Evolutionary conservation across 2,113 vertebrate genomes (phyloP), one percentile per base, ranked within the genome.

Genomic region (Romanogobio albipinnatus): DNA sequence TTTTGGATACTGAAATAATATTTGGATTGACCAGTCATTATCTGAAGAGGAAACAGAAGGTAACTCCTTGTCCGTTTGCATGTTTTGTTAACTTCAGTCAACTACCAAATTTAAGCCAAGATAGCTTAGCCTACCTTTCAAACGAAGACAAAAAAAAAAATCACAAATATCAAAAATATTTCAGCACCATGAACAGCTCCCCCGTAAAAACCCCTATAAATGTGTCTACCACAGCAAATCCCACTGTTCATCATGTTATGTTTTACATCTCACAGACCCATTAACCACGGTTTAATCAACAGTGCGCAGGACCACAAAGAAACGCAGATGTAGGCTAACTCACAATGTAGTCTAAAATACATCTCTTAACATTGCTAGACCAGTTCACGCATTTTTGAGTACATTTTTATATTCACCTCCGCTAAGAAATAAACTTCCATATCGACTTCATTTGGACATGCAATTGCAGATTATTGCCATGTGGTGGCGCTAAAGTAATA

Each of bases 21-120:
- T 94, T 96, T 90, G 96, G 96, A 85, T 95, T 95, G 90, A 96
- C 95, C 81, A 95, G 94, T 85, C 95, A 96, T 85, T 95, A 96
- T 83, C 87, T 95, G 90, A 91, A 95, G 85, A 92, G 94, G 84
- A 95, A 95, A 88, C 89, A 92, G 68, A 94, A 95, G 95, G 96
- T 95, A n/a, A 19, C 11, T 5, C 7, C 19, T 19, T 74, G 5
- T 71, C 5, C 43, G 11, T 70, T 49, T 15, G 51, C 36, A 45
- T 22, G 59, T n/a, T 84, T 22, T 36, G 19, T 36, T 26, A 17
- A 51, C 26, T 68, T 77, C 3, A 15, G 61, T 56, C n/a, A 24
- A 4, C 26, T 26, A 26, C 26, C 22, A 29, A 3, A 11, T 26
- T 17, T 36, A 22, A 76, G 3, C 13, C 39, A 43, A 71, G 19